These are phyloP conservation scores for Oscheius sp. DNA, from an alignment of 1,140 invertebrate genomes.

Conservation along the genomic window DNA sequence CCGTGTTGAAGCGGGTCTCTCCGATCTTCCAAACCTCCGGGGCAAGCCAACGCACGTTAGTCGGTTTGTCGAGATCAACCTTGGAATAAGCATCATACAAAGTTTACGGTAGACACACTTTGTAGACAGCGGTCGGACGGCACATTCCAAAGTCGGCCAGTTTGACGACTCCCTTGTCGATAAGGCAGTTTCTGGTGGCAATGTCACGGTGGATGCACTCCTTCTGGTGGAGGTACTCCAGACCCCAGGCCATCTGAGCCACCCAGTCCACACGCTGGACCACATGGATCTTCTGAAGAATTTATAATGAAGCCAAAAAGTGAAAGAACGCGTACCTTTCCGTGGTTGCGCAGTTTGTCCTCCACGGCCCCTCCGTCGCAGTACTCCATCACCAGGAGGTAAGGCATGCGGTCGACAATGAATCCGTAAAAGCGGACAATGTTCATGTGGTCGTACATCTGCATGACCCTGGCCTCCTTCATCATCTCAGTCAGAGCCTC, in stretches of 20 bases:
- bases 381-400: slow-evolving; percentile 51
- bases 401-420: slow-evolving; percentile 46
- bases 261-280: slow-evolving; percentile 28
- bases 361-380: slow-evolving; percentile 51
- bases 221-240: slow-evolving; percentile 52
- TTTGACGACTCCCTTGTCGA: slow-evolving; percentile 39
- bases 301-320: no score
- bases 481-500: slow-evolving; percentile 51
- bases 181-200: slow-evolving; percentile 48
- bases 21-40: slow-evolving; percentile 35
- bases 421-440: slow-evolving; percentile 53
- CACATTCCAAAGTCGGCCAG: slow-evolving; percentile 55
- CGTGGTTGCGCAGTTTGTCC: slow-evolving; percentile 44
- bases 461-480: slow-evolving; percentile 54
- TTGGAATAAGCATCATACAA: slow-evolving; percentile 49
- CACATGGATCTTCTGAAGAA: slow-evolving; percentile 48
- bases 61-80: slow-evolving; percentile 49
- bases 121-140: slow-evolving; percentile 47
- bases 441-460: slow-evolving; percentile 50
- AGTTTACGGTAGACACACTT: no score
- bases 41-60: slow-evolving; percentile 44
- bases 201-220: slow-evolving; percentile 52
- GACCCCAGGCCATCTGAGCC: slow-evolving; percentile 45
- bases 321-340: no score
- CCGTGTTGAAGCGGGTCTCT: slow-evolving; percentile 34